phyloP scores from a whole-genome alignment of 2,888 invertebrate species.

The Shargacucullia verbasci region DNA sequence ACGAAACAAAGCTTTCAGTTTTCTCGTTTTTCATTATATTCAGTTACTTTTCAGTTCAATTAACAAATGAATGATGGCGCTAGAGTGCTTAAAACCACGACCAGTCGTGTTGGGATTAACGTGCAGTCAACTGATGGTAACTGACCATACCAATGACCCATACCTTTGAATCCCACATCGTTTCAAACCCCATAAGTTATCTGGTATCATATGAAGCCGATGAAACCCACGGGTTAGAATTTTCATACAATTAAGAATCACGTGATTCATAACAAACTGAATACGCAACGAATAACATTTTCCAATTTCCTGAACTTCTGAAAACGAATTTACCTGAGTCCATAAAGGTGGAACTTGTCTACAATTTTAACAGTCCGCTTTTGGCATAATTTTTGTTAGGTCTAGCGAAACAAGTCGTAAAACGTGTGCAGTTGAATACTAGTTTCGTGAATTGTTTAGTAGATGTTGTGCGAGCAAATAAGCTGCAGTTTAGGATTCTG shows the following conservation, averaged over 20 bases:
- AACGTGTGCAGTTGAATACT: conserved; percentile 6
- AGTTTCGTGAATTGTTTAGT: conserved; percentile 9
- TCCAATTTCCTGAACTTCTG: too few relatives aligned
- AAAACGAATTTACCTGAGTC: background rate
- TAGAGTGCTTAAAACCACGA: conserved; percentile 1
- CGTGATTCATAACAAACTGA: too few relatives aligned
- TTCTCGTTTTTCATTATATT: too few relatives aligned
- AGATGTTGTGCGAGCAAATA: conserved; percentile 5
- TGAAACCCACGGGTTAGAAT: too few relatives aligned
- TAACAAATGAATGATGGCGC: background rate
- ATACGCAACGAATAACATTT: background rate
- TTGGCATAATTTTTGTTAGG: background rate
- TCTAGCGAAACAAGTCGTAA: conserved; percentile 1
- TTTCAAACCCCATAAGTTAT: too few relatives aligned
- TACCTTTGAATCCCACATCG: too few relatives aligned
- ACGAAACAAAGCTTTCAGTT: too few relatives aligned
- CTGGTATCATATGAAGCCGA: too few relatives aligned
- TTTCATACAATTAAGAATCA: too few relatives aligned
- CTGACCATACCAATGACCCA: too few relatives aligned
- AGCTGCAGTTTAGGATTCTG: conserved; percentile 6
- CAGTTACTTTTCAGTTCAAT: too few relatives aligned
- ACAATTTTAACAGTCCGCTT: conserved; percentile 1
- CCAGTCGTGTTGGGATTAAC: conserved; percentile 3
- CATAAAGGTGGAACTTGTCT: background rate
- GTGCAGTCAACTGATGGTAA: background rate